These are phyloP conservation scores for Pipa parva DNA, from an alignment of 2,113 vertebrate species.

Conservation along the genomic window DNA sequence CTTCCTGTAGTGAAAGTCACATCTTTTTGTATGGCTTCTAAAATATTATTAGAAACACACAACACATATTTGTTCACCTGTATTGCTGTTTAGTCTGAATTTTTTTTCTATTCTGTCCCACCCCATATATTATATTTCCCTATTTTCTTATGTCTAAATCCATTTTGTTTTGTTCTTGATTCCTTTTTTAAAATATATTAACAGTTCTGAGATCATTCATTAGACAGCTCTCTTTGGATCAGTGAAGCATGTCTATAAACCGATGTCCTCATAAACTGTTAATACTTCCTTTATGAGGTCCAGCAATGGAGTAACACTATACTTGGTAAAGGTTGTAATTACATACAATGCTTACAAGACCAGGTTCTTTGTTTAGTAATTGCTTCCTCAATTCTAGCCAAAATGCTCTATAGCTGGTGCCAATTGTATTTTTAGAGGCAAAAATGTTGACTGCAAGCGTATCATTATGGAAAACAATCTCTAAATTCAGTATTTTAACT, in stretches of 20 bases:
- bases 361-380: conserved; percentile 16
- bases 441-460: conserved; percentile 11
- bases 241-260: conserved; percentile 3
- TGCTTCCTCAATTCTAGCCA: conserved; percentile 30
- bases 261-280: conserved; percentile 18
- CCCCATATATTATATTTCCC: background rate
- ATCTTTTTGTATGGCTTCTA: background rate
- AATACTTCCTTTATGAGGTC: conserved; percentile 30
- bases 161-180: background rate
- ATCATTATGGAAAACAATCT: background rate
- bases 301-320: conserved; percentile 21
- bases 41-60: conserved; percentile 6
- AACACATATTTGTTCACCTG: conserved; percentile 1
- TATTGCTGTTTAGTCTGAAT: background rate
- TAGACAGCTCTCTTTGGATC: background rate
- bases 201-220: background rate
- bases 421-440: background rate
- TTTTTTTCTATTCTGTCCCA: background rate
- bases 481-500: no score
- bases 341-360: conserved; percentile 15
- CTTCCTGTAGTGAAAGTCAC: no score
- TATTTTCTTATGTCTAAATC: background rate
- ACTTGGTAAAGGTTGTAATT: conserved; percentile 27
- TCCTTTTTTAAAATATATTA: background rate
- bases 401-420: conserved; percentile 22